Evolutionary conservation across 2,888 invertebrate species (phyloP).

Genomic region (Pardosa pseudoannulata): DNA sequence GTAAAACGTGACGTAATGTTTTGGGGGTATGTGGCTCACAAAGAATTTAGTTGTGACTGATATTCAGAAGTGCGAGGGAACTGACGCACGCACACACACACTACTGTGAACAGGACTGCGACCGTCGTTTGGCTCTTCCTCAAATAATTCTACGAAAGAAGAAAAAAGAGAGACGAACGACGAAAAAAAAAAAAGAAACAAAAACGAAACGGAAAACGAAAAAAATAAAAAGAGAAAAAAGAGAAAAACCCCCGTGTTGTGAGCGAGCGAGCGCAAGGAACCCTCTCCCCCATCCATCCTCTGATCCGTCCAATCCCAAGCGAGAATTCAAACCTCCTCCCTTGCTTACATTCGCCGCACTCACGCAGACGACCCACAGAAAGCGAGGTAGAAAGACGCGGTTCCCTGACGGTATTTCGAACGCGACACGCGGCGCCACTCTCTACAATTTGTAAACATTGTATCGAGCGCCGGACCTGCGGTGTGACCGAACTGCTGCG

Average conservation of each 20-base stretch:
- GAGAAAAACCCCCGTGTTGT: slow-evolving; percentile 47
- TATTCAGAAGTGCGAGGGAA: slow-evolving; percentile 1
- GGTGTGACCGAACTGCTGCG: too few relatives aligned
- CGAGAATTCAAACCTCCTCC: slow-evolving; percentile 16
- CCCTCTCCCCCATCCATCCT: slow-evolving; percentile 27
- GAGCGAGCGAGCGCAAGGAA: slow-evolving; percentile 34
- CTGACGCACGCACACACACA: neutral
- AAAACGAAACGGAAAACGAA: neutral
- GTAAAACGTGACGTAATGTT: too few relatives aligned
- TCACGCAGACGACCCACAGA: slow-evolving; percentile 49
- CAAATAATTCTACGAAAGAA: slow-evolving; percentile 21
- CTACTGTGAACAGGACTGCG: neutral
- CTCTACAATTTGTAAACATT: neutral
- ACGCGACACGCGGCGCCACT: neutral
- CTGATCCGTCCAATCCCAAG: slow-evolving; percentile 31
- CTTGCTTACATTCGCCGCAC: slow-evolving; percentile 5
- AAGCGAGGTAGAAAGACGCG: slow-evolving; percentile 5
- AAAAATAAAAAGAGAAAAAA: too few relatives aligned
- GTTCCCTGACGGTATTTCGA: neutral
- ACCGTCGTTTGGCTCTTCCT: slow-evolving; percentile 38
- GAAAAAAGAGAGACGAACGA: neutral
- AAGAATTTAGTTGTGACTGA: neutral
- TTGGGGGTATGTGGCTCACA: too few relatives aligned
- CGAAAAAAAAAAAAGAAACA: neutral
- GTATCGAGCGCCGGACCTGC: too few relatives aligned